Percentiles rank a stretch among this genome's conserved stretches.
Evolutionary conservation across 1,140 invertebrate species (phyloP).

Genomic region (Caenorhabditis inopinata): DNA sequence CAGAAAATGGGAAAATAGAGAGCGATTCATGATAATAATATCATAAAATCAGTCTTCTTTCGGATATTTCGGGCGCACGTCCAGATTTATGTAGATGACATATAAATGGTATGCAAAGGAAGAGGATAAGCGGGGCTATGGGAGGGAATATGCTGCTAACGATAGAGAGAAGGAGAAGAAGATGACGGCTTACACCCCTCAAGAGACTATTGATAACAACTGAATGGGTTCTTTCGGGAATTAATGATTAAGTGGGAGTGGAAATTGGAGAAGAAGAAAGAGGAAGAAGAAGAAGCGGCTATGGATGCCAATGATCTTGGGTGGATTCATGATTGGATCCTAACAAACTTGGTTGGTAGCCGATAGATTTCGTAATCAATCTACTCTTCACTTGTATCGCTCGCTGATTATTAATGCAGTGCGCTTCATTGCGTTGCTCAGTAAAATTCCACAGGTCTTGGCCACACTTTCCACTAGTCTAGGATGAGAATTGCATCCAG

Average conservation of each 20-base stretch:
- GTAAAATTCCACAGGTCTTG: no score
- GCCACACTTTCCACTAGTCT: no score
- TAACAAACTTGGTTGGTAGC: no score
- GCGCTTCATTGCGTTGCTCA: no score
- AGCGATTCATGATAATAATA: not conserved
- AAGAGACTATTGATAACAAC: conserved; percentile 22
- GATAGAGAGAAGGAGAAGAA: not conserved
- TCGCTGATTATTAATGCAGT: no score
- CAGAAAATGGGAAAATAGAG: not conserved
- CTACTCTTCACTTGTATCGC: no score
- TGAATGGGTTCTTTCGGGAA: conserved; percentile 18
- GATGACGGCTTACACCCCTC: not conserved
- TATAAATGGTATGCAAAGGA: conserved; percentile 6
- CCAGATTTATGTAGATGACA: conserved; percentile 29
- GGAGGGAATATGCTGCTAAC: not conserved
- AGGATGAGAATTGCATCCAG: no score
- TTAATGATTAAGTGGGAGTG: not conserved
- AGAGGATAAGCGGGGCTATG: not conserved
- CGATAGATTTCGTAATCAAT: no score
- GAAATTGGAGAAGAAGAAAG: not conserved
- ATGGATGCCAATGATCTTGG: conserved; percentile 1
- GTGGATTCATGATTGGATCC: not conserved
- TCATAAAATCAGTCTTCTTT: not conserved
- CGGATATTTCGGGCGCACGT: not conserved
- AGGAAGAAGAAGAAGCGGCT: not conserved